A percentile compares a stretch with the other conserved stretches of the same genome.
Evolutionary conservation across 64 coral and sea anemone species (phyloP).

Genomic region (Pachyseris speciosa): DNA sequence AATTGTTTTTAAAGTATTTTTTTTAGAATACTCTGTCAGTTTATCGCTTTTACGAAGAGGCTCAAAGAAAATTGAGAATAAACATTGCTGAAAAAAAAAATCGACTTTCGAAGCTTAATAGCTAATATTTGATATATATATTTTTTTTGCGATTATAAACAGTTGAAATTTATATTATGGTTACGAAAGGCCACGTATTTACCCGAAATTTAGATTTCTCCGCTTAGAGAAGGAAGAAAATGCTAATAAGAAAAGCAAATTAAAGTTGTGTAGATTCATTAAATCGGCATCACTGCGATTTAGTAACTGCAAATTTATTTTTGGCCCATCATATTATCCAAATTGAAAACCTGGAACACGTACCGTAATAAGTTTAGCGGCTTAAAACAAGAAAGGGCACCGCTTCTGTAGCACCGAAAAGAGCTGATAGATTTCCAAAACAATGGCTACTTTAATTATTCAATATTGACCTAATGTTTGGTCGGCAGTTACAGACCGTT

Average conservation of each 20-base stretch:
- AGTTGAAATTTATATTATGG: no score
- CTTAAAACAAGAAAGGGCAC: background rate
- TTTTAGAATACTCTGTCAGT: no score
- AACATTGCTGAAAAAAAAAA: no score
- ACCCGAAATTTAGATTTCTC: no score
- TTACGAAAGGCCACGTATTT: no score
- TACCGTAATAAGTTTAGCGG: slow-evolving; percentile 10
- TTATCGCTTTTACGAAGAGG: no score
- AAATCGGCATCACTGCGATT: background rate
- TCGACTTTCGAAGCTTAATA: no score
- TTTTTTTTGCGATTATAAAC: no score
- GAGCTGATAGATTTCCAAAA: background rate
- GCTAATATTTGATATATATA: no score
- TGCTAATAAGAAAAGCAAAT: slow-evolving; percentile 17
- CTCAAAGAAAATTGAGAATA: no score
- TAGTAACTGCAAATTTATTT: slow-evolving; percentile 32
- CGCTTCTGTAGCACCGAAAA: background rate
- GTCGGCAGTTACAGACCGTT: background rate
- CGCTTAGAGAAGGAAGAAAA: no score
- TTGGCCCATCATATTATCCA: background rate
- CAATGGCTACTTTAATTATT: background rate
- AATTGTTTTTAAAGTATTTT: no score
- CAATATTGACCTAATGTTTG: slow-evolving; percentile 15
- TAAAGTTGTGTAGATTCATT: background rate
- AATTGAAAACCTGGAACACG: background rate